Conservation (phyloP, 2,888 invertebrate genomes). For the Malthinus seriepunctatus region DNA sequence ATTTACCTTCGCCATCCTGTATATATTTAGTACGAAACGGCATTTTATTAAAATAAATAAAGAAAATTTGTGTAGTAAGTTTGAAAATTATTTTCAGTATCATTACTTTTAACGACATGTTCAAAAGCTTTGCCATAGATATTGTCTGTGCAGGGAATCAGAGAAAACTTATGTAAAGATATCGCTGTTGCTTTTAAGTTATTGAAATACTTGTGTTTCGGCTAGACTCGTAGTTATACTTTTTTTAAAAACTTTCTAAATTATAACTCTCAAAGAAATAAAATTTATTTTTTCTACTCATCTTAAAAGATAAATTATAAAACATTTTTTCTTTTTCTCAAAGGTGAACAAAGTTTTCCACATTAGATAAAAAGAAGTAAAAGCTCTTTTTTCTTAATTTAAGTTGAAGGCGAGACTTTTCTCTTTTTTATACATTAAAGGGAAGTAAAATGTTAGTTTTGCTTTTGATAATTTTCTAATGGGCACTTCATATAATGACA, state of each 20-base stretch:
- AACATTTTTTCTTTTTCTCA: no score
- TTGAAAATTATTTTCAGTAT: constrained; percentile 5
- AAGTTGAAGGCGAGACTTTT: no score
- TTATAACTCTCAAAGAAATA: neutral
- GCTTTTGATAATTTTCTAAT: no score
- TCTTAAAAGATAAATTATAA: no score
- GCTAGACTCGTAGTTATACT: constrained; percentile 11
- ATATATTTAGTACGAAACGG: neutral
- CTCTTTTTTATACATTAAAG: no score
- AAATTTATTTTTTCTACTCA: no score
- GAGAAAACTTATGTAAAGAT: constrained; percentile 7
- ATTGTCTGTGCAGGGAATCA: neutral
- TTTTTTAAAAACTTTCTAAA: neutral
- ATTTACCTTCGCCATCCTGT: neutral
- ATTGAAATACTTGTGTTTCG: constrained; percentile 15
- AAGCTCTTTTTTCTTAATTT: no score
- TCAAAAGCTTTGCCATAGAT: neutral
- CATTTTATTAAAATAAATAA: neutral
- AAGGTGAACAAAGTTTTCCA: no score
- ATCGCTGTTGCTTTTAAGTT: constrained; percentile 15
- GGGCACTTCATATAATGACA: no score
- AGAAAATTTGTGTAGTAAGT: neutral
- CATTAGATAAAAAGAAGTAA: no score
- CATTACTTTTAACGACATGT: constrained; percentile 8
- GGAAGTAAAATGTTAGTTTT: no score